These are phyloP conservation scores for Thalassaphorura encarpata DNA, from an alignment of 1,140 invertebrate species.

Conservation along the genomic window DNA sequence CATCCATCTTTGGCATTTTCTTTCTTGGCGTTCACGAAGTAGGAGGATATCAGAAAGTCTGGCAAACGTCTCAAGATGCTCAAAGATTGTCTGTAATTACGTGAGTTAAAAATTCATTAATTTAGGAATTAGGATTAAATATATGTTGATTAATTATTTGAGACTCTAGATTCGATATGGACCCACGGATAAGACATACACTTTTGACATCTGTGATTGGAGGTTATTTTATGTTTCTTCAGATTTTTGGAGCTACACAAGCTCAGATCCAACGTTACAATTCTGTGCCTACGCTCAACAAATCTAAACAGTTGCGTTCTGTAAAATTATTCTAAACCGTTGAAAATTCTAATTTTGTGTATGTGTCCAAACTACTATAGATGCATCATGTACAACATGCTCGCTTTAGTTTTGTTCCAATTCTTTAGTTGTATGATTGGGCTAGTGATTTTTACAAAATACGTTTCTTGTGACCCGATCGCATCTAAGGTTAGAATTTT, in stretches of 20 bases:
- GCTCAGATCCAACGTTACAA: slow-evolving; percentile 49
- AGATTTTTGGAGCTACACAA: slow-evolving; percentile 50
- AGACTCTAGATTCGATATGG: slow-evolving; percentile 38
- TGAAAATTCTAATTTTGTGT: too few species aligned
- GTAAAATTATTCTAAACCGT: slow-evolving; percentile 10
- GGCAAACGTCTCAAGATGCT: slow-evolving; percentile 51
- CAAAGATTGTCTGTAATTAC: slow-evolving; percentile 44
- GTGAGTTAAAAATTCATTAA: too few species aligned
- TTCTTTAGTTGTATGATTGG: slow-evolving; percentile 63
- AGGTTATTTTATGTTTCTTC: slow-evolving; percentile 46
- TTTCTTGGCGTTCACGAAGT: slow-evolving; percentile 57
- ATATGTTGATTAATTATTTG: not conserved
- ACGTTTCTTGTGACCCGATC: slow-evolving; percentile 44
- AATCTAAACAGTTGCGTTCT: slow-evolving; percentile 20
- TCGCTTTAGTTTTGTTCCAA: slow-evolving; percentile 52
- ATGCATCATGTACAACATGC: slow-evolving; percentile 54
- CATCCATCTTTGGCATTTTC: slow-evolving; percentile 42
- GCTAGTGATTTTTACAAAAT: slow-evolving; percentile 43
- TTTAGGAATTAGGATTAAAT: not conserved
- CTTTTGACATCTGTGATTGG: slow-evolving; percentile 47
- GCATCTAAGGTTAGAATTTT: slow-evolving; percentile 11
- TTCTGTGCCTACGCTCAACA: slow-evolving; percentile 33
- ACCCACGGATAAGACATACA: slow-evolving; percentile 45
- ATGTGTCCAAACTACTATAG: too few species aligned
- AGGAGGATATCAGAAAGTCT: slow-evolving; percentile 58